Conservation (phyloP, 2,888 invertebrate species). For the Beris chalybata region DNA sequence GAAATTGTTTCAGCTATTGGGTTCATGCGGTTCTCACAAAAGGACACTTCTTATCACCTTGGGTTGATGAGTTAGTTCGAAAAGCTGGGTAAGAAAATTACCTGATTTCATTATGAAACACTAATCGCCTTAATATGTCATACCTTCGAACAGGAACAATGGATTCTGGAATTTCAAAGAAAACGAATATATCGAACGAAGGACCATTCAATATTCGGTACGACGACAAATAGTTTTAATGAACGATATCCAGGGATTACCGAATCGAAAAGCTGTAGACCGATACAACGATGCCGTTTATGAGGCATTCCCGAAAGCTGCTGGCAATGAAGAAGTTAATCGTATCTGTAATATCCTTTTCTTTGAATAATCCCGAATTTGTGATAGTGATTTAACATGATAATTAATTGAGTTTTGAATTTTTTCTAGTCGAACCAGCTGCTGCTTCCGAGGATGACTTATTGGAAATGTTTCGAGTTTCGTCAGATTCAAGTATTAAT, state of each 20-base stretch:
- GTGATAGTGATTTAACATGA: too few species aligned
- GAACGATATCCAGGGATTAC: constrained; percentile 30
- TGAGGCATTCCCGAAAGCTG: constrained; percentile 34
- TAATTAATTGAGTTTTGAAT: neutral
- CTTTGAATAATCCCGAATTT: neutral
- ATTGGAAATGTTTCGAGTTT: constrained; percentile 25
- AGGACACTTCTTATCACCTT: constrained; percentile 26
- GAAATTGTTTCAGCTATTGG: constrained; percentile 23
- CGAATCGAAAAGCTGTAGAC: constrained; percentile 28
- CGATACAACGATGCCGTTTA: constrained; percentile 35
- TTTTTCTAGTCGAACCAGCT: constrained; percentile 31
- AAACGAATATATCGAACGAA: constrained; percentile 17
- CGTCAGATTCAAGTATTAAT: constrained; percentile 9
- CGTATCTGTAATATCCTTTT: constrained; percentile 25
- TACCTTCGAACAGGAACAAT: constrained; percentile 8
- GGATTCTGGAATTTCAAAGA: constrained; percentile 34
- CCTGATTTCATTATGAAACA: neutral
- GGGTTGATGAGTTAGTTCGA: constrained; percentile 26
- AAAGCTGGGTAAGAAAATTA: constrained; percentile 22
- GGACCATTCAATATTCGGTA: constrained; percentile 31
- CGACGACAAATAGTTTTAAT: constrained; percentile 30
- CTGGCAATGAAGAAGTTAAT: constrained; percentile 23
- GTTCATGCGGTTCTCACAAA: constrained; percentile 33
- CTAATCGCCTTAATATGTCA: neutral
- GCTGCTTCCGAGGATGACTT: constrained; percentile 30